A percentile compares a stretch with the other conserved stretches of the same genome.
Evolutionary conservation across 2,797 vertebrate genomes (phyloP).

Genomic region (Leuciscus waleckii): DNA sequence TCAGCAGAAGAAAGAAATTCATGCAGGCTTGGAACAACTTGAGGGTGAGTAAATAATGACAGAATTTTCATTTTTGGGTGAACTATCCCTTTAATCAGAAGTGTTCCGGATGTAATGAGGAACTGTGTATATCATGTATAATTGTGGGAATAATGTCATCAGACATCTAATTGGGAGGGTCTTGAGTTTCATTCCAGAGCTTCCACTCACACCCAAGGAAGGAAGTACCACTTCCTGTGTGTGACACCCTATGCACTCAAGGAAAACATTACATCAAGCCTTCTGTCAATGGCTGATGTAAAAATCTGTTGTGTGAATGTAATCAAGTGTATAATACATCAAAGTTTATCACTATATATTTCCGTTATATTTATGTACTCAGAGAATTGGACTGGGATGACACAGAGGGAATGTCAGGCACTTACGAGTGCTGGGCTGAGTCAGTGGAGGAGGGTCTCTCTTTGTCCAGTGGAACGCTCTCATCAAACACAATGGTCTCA

Average conservation of each 20-base stretch:
- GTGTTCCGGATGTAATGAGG: neutral
- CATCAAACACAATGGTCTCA: slow-evolving; percentile 95
- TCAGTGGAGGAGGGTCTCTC: slow-evolving; percentile 89
- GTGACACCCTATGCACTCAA: slow-evolving; percentile 54
- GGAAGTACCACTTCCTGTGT: slow-evolving; percentile 77
- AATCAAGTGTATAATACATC: neutral
- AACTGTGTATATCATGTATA: neutral
- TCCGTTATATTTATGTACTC: neutral
- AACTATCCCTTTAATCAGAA: neutral
- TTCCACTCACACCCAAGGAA: slow-evolving; percentile 75
- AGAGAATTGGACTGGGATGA: neutral
- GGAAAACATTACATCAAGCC: slow-evolving; percentile 46
- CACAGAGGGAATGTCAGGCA: neutral
- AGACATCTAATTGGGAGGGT: neutral
- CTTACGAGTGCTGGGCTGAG: slow-evolving; percentile 87
- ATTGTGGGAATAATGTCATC: slow-evolving; percentile 15
- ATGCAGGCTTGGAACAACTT: too few species aligned
- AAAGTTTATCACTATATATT: neutral
- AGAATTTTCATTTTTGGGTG: too few species aligned
- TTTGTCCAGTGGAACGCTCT: slow-evolving; percentile 86
- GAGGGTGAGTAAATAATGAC: too few species aligned
- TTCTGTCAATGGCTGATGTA: neutral
- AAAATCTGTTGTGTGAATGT: neutral
- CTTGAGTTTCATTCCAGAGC: slow-evolving; percentile 56
- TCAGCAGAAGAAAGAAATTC: too few species aligned